Percentiles rank a stretch among this genome's conserved stretches.
Evolutionary conservation across 2,888 invertebrate genomes (phyloP).

Genomic region (Epinotia ramella): DNA sequence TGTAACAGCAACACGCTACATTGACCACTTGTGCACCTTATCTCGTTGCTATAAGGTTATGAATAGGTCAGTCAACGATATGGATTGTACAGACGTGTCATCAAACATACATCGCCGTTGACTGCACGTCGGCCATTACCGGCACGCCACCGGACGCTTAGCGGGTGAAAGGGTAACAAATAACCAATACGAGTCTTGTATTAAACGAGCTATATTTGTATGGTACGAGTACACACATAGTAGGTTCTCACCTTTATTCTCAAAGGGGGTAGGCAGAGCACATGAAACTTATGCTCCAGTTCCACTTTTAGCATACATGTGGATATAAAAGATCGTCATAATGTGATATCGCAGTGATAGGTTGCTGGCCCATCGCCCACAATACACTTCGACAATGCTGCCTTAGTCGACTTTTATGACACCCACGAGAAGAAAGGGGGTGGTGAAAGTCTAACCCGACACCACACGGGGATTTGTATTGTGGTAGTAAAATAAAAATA

Average conservation of each 20-base stretch:
- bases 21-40: neutral
- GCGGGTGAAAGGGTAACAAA: conserved; percentile 1
- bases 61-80: neutral
- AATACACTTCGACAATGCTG: too few relatives aligned
- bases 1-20: neutral
- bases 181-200: neutral
- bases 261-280: too few relatives aligned
- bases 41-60: neutral
- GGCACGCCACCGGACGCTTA: conserved; percentile 1
- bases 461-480: neutral
- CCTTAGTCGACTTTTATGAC: too few relatives aligned
- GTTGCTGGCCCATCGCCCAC: too few relatives aligned
- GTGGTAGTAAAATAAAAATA: neutral
- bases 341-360: too few relatives aligned
- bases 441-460: too few relatives aligned
- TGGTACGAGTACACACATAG: neutral
- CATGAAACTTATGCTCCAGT: too few relatives aligned
- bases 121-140: neutral
- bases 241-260: too few relatives aligned
- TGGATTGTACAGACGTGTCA: neutral
- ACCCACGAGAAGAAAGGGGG: too few relatives aligned
- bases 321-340: too few relatives aligned
- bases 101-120: conserved; percentile 9
- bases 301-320: too few relatives aligned
- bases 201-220: neutral